These are phyloP conservation scores for Dynastes grantii DNA, from an alignment of 2,888 invertebrate genomes.

Conservation along the genomic window DNA sequence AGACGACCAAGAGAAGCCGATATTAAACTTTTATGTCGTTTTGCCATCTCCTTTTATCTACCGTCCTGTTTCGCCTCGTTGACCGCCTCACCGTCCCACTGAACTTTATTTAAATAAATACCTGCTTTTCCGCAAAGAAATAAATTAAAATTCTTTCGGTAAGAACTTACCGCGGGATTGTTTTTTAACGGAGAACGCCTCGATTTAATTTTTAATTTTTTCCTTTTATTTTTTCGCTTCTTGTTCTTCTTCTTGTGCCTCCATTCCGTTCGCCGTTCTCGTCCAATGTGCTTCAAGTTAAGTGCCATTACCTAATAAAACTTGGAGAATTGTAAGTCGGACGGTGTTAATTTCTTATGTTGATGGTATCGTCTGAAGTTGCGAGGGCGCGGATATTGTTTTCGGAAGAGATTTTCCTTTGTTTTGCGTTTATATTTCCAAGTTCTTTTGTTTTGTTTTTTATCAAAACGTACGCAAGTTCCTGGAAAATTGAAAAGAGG, in stretches of 20 bases:
- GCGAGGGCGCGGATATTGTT: background rate
- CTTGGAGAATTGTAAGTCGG: constrained; percentile 11
- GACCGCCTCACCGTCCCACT: background rate
- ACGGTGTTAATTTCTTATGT: constrained; percentile 20
- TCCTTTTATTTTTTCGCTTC: background rate
- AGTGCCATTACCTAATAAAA: constrained; percentile 32
- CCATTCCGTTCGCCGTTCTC: background rate
- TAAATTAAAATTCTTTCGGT: constrained; percentile 51
- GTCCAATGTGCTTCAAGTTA: background rate
- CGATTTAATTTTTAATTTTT: constrained; percentile 38
- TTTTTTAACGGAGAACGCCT: constrained; percentile 5
- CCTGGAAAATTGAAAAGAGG: no score
- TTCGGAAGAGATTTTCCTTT: background rate
- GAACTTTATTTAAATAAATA: constrained; percentile 51
- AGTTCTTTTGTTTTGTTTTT: no score
- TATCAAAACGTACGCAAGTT: no score
- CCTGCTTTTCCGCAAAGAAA: constrained; percentile 40
- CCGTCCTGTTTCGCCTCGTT: constrained; percentile 8
- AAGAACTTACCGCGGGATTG: constrained; percentile 32
- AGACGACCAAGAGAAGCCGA: constrained; percentile 30
- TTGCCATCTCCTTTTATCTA: constrained; percentile 38
- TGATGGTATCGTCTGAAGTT: constrained; percentile 1
- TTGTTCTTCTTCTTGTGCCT: background rate
- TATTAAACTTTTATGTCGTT: constrained; percentile 51
- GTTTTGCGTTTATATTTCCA: background rate